Conservation (phyloP, 2,888 invertebrate species). For the Candidula unifasciata region DNA sequence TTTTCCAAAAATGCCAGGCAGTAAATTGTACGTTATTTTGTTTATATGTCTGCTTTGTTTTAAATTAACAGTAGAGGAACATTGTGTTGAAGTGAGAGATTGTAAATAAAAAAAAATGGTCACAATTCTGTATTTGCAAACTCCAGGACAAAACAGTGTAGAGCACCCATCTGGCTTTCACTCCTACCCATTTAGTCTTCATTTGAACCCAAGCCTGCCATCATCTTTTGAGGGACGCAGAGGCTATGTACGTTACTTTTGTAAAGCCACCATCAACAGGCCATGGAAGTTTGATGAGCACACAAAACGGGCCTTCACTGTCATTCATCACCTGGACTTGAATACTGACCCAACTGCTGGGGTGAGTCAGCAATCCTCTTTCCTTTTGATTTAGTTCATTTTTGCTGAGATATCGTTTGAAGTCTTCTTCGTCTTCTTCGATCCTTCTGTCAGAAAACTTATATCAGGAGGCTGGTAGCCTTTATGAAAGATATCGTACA, state of each 20-base stretch:
- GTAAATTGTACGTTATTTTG: background rate
- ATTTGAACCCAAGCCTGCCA: constrained; percentile 71
- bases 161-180: constrained; percentile 67
- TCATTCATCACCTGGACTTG: constrained; percentile 78
- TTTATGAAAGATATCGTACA: no score
- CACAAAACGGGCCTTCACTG: constrained; percentile 88
- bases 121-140: background rate
- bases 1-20: background rate
- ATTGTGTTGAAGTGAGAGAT: background rate
- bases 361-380: constrained; percentile 55
- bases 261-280: constrained; percentile 87
- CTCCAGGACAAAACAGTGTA: constrained; percentile 38
- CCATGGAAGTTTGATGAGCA: constrained; percentile 92
- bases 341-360: constrained; percentile 61
- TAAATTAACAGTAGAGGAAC: background rate
- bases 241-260: constrained; percentile 88
- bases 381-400: background rate
- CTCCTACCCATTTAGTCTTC: constrained; percentile 65
- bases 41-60: background rate
- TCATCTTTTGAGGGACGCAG: constrained; percentile 73
- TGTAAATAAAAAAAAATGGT: background rate
- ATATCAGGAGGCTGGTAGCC: no score
- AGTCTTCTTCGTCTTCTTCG: no score
- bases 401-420: no score
- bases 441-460: no score